Percentiles rank a stretch among this genome's conserved stretches.
phyloP scores from a whole-genome alignment of 2,113 vertebrate species.

The Rhinoptilus africanus region DNA sequence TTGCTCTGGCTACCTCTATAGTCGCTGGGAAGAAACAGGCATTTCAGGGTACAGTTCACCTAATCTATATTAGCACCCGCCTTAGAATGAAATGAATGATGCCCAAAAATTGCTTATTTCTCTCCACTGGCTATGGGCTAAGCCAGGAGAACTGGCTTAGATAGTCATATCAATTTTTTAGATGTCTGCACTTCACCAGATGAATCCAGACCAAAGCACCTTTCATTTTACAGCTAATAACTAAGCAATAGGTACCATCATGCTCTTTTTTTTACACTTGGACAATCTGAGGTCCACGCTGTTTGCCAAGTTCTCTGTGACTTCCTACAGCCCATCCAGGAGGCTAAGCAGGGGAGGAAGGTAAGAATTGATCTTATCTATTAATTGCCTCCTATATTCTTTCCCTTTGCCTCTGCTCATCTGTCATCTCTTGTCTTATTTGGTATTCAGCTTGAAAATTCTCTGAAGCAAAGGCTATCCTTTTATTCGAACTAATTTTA shows the following conservation, averaged over 20 bases:
- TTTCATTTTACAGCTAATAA: background rate
- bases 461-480: background rate
- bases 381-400: background rate
- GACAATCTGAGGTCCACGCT: background rate
- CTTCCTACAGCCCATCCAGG: background rate
- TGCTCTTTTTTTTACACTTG: background rate
- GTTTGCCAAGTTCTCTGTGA: background rate
- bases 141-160: background rate
- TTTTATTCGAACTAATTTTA: background rate
- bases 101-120: background rate
- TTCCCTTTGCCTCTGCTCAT: background rate
- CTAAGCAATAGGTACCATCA: background rate
- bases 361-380: background rate
- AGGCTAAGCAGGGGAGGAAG: background rate
- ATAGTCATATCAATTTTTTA: background rate
- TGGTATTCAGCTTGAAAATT: background rate
- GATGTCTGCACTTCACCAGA: background rate
- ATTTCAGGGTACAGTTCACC: background rate
- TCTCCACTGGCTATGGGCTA: background rate
- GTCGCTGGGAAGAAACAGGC: background rate
- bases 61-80: background rate
- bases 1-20: background rate
- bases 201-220: background rate
- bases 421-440: background rate
- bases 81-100: background rate